These are phyloP conservation scores for Calephelis nemesis DNA, from an alignment of 1,140 invertebrate species.

Conservation along the genomic window DNA sequence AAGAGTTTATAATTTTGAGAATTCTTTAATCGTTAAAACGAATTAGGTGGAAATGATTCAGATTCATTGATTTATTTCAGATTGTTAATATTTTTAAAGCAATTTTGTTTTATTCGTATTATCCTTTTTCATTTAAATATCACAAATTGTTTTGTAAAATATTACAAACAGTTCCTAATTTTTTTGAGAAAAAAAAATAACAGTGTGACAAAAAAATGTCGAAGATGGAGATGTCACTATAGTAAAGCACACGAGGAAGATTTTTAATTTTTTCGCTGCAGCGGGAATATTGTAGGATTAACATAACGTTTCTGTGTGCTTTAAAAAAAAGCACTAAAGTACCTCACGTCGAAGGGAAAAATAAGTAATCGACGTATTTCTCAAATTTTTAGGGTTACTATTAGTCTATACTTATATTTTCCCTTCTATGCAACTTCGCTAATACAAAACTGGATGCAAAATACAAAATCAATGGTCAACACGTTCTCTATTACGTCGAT, in stretches of 20 bases:
- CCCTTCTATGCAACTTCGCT: background rate
- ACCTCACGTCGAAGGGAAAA: slow-evolving; percentile 31
- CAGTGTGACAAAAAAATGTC: background rate
- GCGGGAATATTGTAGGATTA: slow-evolving; percentile 29
- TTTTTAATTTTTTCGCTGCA: slow-evolving; percentile 22
- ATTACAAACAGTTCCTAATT: too few relatives aligned
- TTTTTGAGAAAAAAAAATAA: background rate
- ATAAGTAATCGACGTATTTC: background rate
- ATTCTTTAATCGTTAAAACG: too few relatives aligned
- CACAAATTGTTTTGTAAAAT: too few relatives aligned
- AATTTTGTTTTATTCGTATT: too few relatives aligned
- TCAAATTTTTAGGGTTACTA: too few relatives aligned
- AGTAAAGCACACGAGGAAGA: slow-evolving; percentile 38
- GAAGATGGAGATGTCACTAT: slow-evolving; percentile 8
- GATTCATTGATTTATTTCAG: too few relatives aligned
- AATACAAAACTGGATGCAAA: slow-evolving; percentile 27
- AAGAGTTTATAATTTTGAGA: too few relatives aligned
- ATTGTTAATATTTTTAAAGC: too few relatives aligned
- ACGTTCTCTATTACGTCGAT: slow-evolving; percentile 38
- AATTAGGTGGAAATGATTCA: too few relatives aligned
- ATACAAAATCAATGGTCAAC: slow-evolving; percentile 36
- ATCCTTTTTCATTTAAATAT: too few relatives aligned
- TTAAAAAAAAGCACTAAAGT: slow-evolving; percentile 37
- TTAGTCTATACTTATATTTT: background rate
- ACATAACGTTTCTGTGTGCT: slow-evolving; percentile 40